Percentiles rank a stretch among this genome's conserved stretches.
phyloP scores from a whole-genome alignment of 2,113 vertebrate genomes.

The Carettochelys insculpta region DNA sequence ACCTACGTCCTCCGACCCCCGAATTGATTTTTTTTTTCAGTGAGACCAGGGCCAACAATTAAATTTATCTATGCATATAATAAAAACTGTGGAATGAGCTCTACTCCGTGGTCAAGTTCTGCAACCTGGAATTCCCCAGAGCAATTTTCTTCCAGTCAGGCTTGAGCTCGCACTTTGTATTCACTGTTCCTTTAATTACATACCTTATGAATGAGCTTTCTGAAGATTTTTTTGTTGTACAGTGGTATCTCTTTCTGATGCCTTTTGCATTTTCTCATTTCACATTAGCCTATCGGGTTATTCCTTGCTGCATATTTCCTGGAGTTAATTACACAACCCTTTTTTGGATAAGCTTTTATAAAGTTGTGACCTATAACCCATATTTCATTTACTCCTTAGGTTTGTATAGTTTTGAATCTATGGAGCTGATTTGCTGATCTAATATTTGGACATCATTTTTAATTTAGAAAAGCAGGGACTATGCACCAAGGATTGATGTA shows the following conservation, averaged over 20 bases:
- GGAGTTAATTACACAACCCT: neutral
- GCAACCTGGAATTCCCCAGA: neutral
- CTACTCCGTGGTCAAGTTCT: neutral
- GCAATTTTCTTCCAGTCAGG: neutral
- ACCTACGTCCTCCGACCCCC: too few relatives aligned
- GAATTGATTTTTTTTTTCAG: too few relatives aligned
- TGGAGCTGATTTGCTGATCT: neutral
- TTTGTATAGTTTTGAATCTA: neutral
- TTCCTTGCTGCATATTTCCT: neutral
- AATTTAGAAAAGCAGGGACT: neutral
- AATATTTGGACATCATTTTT: neutral
- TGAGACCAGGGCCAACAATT: neutral
- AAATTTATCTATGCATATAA: neutral
- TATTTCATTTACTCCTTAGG: neutral
- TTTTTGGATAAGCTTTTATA: neutral
- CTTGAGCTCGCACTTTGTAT: conserved; percentile 22
- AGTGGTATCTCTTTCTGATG: neutral
- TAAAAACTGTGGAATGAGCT: neutral
- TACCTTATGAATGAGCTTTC: neutral
- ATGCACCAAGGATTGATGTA: neutral
- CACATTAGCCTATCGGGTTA: neutral
- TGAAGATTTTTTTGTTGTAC: neutral
- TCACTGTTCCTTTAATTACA: neutral
- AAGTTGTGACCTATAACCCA: neutral
- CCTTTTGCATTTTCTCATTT: neutral